Conservation (phyloP, 2,113 vertebrate genomes). For the Hepsetus odoe region DNA sequence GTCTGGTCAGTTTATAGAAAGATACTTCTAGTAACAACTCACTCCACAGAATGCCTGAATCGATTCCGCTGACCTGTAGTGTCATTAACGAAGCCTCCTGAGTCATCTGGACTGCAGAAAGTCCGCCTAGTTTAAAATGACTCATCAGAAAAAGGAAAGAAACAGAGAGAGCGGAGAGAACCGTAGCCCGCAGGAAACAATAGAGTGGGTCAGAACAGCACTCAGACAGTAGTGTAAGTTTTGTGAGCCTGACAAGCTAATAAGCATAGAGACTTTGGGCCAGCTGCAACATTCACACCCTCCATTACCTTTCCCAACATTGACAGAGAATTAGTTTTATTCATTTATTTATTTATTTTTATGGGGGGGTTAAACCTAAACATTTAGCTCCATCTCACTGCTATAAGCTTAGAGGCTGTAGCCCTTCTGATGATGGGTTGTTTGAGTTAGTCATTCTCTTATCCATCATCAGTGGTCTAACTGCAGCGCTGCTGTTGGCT, state of each 20-base stretch:
- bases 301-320: not conserved
- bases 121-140: constrained; percentile 21
- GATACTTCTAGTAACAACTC: not conserved
- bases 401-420: not conserved
- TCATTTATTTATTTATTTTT: too few species aligned
- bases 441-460: too few species aligned
- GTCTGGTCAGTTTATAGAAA: not conserved
- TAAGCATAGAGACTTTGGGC: constrained; percentile 22
- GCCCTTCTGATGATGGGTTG: not conserved
- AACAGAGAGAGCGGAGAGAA: not conserved
- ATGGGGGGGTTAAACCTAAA: too few species aligned
- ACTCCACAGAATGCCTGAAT: not conserved
- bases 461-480: too few species aligned
- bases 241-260: constrained; percentile 24
- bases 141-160: not conserved
- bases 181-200: not conserved
- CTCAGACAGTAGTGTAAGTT: constrained; percentile 14
- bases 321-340: too few species aligned
- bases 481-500: too few species aligned
- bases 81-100: not conserved
- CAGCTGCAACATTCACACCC: not conserved
- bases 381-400: not conserved
- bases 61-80: not conserved
- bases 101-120: not conserved
- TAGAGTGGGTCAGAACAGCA: not conserved